Conservation (phyloP, 1,140 invertebrate species). For the Bilobella aurantiaca region DNA sequence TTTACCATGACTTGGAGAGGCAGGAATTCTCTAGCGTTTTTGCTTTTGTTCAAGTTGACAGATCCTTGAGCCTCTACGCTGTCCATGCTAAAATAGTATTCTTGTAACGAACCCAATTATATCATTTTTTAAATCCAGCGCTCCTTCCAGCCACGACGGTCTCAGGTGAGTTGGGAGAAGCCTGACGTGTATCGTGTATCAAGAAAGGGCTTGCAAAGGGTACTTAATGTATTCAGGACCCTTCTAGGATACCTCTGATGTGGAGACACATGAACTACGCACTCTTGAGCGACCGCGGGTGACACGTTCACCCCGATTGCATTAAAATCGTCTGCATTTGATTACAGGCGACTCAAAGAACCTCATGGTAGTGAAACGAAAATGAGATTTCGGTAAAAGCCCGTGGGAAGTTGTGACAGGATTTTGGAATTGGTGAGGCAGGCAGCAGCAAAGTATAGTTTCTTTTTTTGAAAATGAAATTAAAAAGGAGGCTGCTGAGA, state of each 20-base stretch:
- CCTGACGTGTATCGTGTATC: background rate
- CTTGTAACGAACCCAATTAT: background rate
- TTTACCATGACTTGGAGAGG: background rate
- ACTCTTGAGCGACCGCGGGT: too few species aligned
- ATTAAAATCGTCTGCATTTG: background rate
- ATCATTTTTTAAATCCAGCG: too few species aligned
- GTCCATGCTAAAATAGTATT: background rate
- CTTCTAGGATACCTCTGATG: background rate
- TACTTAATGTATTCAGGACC: background rate
- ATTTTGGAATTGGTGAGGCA: background rate
- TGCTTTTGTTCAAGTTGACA: background rate
- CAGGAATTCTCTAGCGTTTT: background rate
- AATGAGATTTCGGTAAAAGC: background rate
- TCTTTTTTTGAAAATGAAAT: background rate
- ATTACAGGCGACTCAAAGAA: too few species aligned
- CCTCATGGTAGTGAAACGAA: background rate
- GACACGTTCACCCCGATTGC: background rate
- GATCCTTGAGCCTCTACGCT: background rate
- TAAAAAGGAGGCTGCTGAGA: background rate
- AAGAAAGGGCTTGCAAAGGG: background rate
- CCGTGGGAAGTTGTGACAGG: background rate
- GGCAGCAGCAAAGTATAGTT: background rate
- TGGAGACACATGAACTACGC: background rate
- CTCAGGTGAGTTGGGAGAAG: background rate
- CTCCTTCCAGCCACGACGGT: too few species aligned